A percentile compares a stretch with the other conserved stretches of the same genome.
Evolutionary conservation across 2,113 vertebrate species (phyloP).

Genomic region (Poeciliopsis occidentalis): DNA sequence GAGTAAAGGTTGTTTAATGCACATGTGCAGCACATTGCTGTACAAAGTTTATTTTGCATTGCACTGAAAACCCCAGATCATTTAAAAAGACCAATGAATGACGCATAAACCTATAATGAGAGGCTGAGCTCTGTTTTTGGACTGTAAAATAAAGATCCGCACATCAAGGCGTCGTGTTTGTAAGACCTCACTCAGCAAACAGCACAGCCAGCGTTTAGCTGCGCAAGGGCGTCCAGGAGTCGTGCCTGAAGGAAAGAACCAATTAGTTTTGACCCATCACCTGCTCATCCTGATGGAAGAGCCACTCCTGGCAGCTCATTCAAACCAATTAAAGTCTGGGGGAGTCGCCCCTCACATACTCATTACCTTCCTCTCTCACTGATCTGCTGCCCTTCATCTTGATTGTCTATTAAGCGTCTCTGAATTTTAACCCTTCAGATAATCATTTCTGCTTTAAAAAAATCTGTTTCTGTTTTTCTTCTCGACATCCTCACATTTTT

Average conservation of each 20-base stretch:
- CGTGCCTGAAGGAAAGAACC: constrained; percentile 48
- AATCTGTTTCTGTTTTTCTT: constrained; percentile 1
- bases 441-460: constrained; percentile 22
- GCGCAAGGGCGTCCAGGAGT: constrained; percentile 32
- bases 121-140: background rate
- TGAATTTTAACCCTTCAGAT: constrained; percentile 25
- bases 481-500: background rate
- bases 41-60: background rate
- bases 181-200: constrained; percentile 17
- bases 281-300: constrained; percentile 68
- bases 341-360: constrained; percentile 59
- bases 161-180: constrained; percentile 8
- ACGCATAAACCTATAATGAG: background rate
- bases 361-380: constrained; percentile 64
- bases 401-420: constrained; percentile 38
- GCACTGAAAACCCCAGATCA: background rate
- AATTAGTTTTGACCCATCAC: constrained; percentile 70
- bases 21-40: no score
- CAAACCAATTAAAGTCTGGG: constrained; percentile 70
- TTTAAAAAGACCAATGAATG: background rate
- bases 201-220: constrained; percentile 21
- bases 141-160: constrained; percentile 15
- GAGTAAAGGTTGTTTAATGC: no score
- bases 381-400: constrained; percentile 41
- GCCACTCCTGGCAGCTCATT: constrained; percentile 67